These are phyloP conservation scores for Pammene fasciana DNA, from an alignment of 2,888 invertebrate species.

Conservation along the genomic window DNA sequence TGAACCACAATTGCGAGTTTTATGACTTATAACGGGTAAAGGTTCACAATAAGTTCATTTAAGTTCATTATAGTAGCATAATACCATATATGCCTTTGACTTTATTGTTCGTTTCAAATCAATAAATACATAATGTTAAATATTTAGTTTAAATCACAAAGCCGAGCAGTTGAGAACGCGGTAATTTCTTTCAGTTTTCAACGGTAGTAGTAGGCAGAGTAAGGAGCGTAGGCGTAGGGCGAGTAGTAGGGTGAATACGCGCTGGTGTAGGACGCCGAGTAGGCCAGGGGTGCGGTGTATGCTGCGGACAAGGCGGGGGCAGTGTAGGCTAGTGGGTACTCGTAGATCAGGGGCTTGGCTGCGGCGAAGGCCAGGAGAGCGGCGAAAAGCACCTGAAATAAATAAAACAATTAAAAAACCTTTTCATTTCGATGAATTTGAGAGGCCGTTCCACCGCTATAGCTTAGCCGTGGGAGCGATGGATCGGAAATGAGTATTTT, in stretches of 20 bases:
- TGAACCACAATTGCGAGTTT: constrained; percentile 37
- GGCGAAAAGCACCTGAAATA: constrained; percentile 71
- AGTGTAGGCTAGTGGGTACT: constrained; percentile 73
- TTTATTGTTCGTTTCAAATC: constrained; percentile 37
- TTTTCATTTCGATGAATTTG: no score
- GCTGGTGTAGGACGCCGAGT: constrained; percentile 56
- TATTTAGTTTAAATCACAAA: constrained; percentile 12
- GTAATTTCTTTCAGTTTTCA: constrained; percentile 46
- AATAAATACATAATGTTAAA: constrained; percentile 37
- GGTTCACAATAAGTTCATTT: constrained; percentile 23
- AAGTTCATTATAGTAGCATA: constrained; percentile 19
- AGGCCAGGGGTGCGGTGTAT: constrained; percentile 74
- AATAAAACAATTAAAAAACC: not conserved
- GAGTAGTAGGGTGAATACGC: constrained; percentile 49
- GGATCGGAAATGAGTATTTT: no score
- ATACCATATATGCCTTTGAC: constrained; percentile 25
- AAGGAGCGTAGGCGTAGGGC: constrained; percentile 57
- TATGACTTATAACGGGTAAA: constrained; percentile 26
- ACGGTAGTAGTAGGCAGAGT: constrained; percentile 63
- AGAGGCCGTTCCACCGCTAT: no score
- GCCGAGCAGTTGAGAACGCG: constrained; percentile 4
- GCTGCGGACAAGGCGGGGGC: constrained; percentile 71
- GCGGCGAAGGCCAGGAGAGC: constrained; percentile 80
- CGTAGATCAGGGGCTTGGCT: constrained; percentile 75
- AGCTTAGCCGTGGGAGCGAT: no score